Evolutionary conservation across 2,797 vertebrate genomes (phyloP).

Genomic region (Hoplostethus atlanticus): DNA sequence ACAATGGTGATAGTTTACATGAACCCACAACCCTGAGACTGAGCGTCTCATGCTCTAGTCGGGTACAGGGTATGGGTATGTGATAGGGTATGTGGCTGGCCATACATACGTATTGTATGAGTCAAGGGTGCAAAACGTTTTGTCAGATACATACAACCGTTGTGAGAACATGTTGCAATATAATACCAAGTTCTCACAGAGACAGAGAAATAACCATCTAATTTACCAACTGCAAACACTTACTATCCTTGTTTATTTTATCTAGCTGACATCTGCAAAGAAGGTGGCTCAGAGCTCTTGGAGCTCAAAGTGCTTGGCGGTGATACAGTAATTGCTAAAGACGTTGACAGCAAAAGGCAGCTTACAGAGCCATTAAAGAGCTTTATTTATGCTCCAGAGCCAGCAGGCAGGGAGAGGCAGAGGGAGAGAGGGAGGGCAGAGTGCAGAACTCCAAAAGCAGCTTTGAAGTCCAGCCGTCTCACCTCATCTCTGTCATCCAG

Average conservation of each 20-base stretch:
- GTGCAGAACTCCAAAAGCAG: slow-evolving; percentile 74
- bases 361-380: slow-evolving; percentile 85
- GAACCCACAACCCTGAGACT: too few relatives aligned
- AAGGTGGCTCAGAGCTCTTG: slow-evolving; percentile 72
- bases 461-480: slow-evolving; percentile 86
- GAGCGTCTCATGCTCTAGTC: too few relatives aligned
- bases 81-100: too few relatives aligned
- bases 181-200: slow-evolving; percentile 1
- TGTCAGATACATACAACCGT: too few relatives aligned
- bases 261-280: slow-evolving; percentile 75
- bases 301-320: slow-evolving; percentile 71
- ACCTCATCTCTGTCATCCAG: slow-evolving; percentile 82
- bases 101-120: too few relatives aligned
- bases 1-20: too few relatives aligned
- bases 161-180: too few relatives aligned
- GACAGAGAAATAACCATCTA: background rate
- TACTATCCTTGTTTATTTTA: slow-evolving; percentile 66
- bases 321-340: slow-evolving; percentile 85
- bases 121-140: too few relatives aligned
- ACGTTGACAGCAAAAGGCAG: slow-evolving; percentile 85
- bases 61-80: too few relatives aligned
- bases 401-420: slow-evolving; percentile 69
- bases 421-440: slow-evolving; percentile 74
- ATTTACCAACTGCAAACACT: slow-evolving; percentile 64
- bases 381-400: slow-evolving; percentile 85